Base-by-base conservation (phyloP, 2,797 vertebrate genomes). In the Synanceia verrucosa region DNA sequence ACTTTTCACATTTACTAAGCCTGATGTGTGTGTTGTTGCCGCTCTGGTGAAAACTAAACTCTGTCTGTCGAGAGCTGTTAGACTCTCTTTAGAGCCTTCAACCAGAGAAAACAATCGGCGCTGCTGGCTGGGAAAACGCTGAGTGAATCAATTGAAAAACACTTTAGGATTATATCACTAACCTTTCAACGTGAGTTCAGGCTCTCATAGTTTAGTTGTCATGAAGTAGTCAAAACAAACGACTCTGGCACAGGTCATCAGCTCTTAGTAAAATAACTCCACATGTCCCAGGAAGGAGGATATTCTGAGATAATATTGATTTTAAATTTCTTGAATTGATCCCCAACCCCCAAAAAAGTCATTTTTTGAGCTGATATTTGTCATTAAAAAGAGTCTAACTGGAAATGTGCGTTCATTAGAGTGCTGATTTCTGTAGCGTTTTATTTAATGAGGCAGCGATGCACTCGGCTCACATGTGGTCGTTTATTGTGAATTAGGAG, bases 41-140 rank as follows among this genome's bases (percentile, higher is more conserved):
- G 57, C 76, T 81, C 70, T 65, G 43, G 65, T 67, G 79, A 46
- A 56, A 85, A 65, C 51, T 55, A 64, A 77, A 69, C 47, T 31
- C 13, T 69, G 58, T 68, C 63, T 70, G 47, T 31, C 12, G 64
- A 59, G 76, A 48, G 72, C 36, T 44, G 71, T 65, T 68, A 46
- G 69, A 52, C 51, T 72, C 46, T 75, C 63, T 70, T 65, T 34
- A 58, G 65, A 65, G 56, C 56, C 47, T 39, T 26, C 39, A 61
- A 29, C 23, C 33, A 16, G 36, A 48, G 58, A 59, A 59, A 76
- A 75, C 65, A 76, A 55, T 56, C 37, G 31, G 24, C 19, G 5
- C 59, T 55, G 14, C 64, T 52, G 61, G 37, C 66, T 51, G 56
- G 16, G 34, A 21, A 67, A 60, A 43, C 57, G 48, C 23, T 24